A percentile compares a stretch with the other conserved stretches of the same genome.
These are phyloP conservation scores for Cosmopolites sordidus DNA, from an alignment of 2,888 invertebrate genomes.

Conservation along the genomic window DNA sequence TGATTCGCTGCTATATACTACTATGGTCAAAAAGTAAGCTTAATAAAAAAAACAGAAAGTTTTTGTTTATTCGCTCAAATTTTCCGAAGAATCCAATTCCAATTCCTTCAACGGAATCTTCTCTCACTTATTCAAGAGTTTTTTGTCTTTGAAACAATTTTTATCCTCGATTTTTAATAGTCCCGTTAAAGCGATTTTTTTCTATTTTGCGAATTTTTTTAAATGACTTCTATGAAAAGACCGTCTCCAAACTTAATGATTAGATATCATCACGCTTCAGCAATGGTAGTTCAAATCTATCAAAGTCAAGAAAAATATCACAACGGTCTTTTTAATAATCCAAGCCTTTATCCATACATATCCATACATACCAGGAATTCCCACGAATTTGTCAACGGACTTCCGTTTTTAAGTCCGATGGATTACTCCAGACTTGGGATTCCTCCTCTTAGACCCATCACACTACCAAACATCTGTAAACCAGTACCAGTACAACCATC, in stretches of 20 bases:
- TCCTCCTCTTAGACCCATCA: constrained; percentile 46
- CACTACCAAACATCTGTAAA: constrained; percentile 50
- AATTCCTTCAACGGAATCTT: no score
- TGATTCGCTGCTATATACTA: no score
- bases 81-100: no score
- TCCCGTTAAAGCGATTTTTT: no score
- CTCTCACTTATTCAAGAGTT: no score
- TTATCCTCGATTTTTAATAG: no score
- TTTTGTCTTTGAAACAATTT: no score
- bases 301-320: constrained; percentile 55
- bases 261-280: constrained; percentile 58
- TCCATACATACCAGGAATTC: constrained; percentile 53
- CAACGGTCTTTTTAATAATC: constrained; percentile 47
- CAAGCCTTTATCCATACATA: constrained; percentile 48
- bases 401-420: constrained; percentile 59
- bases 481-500: constrained; percentile 46
- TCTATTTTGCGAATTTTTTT: no score
- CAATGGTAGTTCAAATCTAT: constrained; percentile 59
- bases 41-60: no score
- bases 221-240: constrained; percentile 89
- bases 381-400: constrained; percentile 54
- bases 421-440: constrained; percentile 57
- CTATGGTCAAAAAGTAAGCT: no score
- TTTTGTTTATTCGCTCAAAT: no score
- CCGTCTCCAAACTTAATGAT: constrained; percentile 59